Base-by-base conservation (phyloP, 2,888 invertebrate genomes). In the Eudasyphora cyanicolor region DNA sequence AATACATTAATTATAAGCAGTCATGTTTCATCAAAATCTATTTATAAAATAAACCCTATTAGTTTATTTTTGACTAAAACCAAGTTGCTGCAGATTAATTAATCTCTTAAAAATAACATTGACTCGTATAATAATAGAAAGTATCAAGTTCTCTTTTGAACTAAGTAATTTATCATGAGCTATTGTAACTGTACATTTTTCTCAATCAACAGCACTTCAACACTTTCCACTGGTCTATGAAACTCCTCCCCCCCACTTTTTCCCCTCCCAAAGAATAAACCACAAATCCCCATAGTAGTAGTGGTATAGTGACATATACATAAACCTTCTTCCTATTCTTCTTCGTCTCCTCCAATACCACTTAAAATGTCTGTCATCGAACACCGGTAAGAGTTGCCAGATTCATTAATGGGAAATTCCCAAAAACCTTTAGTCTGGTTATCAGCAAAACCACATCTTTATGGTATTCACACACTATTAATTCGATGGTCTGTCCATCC, bases 381-480 rank as follows among this genome's bases (percentile, higher is more conserved):
- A n/a, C n/a, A n/a, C n/a, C n/a, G 14, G 45, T 45, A 45, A 45
- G 12, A 45, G 14, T 45, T 45, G n/a, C 45, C 45, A 45, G 45
- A n/a, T n/a, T 45, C 12, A 14, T 45, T 7, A n/a, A n/a, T n/a
- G 7, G n/a, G 14, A 1, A 45, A 45, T n/a, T 2, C 45, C 45
- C 14, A n/a, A 45, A 45, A 5, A n/a, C n/a, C 45, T n/a, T 2
- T 45, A n/a, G 45, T 45, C 1, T 4, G 7, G 27, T 42, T 67
- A 38, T 38, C 67, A 67, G 0, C 24, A 24, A 12, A 42, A 67
- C 67, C 67, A 67, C 67, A 67, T 67, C 67, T 67, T 67, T 67
- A 67, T 67, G 67, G 67, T 67, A 42, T 67, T 67, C 67, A 67
- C 67, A 67, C 67, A 42, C 67, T 42, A 67, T 67, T 67, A 67